Conservation (phyloP, 2,888 invertebrate genomes). For the Cephalotes varians region DNA sequence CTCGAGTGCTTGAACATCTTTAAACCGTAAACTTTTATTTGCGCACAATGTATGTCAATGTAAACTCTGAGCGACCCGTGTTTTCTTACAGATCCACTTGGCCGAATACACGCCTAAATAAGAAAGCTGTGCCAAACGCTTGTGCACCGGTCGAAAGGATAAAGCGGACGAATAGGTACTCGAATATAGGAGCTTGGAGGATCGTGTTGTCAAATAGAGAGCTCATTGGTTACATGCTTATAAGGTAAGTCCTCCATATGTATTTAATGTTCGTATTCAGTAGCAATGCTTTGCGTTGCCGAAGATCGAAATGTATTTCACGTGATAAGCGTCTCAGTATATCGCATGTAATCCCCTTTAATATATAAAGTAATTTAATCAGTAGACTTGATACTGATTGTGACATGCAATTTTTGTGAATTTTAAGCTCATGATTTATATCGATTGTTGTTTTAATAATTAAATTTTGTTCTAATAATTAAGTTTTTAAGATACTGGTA, state of each 20-base stretch:
- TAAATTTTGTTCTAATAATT: too few relatives aligned
- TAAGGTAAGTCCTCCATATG: slow-evolving; percentile 6
- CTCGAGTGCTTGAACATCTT: slow-evolving; percentile 31
- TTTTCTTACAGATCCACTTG: slow-evolving; percentile 53
- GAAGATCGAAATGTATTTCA: not conserved
- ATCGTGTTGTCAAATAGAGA: slow-evolving; percentile 30
- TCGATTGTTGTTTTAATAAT: not conserved
- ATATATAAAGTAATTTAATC: slow-evolving; percentile 14
- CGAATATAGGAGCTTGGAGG: slow-evolving; percentile 26
- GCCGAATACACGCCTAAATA: slow-evolving; percentile 46
- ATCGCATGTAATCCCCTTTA: not conserved
- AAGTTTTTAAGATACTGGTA: too few relatives aligned
- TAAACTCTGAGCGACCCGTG: slow-evolving; percentile 40
- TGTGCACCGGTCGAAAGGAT: slow-evolving; percentile 57
- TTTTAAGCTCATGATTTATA: not conserved
- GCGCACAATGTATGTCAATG: slow-evolving; percentile 17
- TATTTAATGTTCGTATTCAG: slow-evolving; percentile 18
- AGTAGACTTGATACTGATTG: not conserved
- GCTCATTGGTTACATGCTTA: slow-evolving; percentile 28
- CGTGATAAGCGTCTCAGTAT: not conserved
- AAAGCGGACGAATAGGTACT: slow-evolving; percentile 53
- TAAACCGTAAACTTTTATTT: slow-evolving; percentile 60
- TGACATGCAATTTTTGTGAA: not conserved
- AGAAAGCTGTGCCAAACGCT: slow-evolving; percentile 30
- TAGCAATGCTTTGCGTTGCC: not conserved